These are phyloP conservation scores for Battus philenor DNA, from an alignment of 1,140 invertebrate species.

Conservation along the genomic window DNA sequence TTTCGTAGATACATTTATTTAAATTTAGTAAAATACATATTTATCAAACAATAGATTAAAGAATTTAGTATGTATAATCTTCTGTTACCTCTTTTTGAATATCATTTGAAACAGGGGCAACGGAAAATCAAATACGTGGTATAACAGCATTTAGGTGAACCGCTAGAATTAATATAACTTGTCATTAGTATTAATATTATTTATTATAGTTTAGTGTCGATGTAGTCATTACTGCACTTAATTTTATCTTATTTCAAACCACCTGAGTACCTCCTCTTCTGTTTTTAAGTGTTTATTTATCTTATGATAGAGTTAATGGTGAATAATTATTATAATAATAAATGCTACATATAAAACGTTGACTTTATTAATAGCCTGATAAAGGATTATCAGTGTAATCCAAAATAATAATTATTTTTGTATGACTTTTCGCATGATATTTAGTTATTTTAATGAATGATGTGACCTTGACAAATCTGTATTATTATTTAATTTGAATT, in stretches of 20 bases:
- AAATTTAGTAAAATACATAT: conserved; percentile 7
- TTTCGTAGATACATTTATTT: no score
- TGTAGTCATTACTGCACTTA: conserved; percentile 55
- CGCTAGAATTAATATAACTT: conserved; percentile 70
- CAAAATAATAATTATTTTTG: no score
- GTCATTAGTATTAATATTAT: conserved; percentile 75
- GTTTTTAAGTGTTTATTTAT: conserved; percentile 32
- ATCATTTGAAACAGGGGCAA: conserved; percentile 61
- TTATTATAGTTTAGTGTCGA: conserved; percentile 63
- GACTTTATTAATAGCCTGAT: no score
- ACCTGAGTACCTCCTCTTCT: conserved; percentile 71
- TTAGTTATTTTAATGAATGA: conserved; percentile 21
- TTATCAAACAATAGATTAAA: conserved; percentile 7
- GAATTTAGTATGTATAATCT: conserved; percentile 54
- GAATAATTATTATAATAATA: no score
- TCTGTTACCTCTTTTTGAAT: conserved; percentile 70
- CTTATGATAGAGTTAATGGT: conserved; percentile 42
- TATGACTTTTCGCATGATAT: conserved; percentile 21
- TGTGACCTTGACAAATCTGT: conserved; percentile 7
- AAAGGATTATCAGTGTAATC: no score
- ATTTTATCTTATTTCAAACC: conserved; percentile 66
- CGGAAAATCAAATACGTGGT: conserved; percentile 59
- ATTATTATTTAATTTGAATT: conserved; percentile 9
- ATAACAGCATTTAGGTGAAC: conserved; percentile 63
- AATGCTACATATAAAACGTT: no score